A percentile compares a stretch with the other conserved stretches of the same genome.
Conservation (phyloP, 1,140 invertebrate species). For the Lordiphosa clarofinis region DNA sequence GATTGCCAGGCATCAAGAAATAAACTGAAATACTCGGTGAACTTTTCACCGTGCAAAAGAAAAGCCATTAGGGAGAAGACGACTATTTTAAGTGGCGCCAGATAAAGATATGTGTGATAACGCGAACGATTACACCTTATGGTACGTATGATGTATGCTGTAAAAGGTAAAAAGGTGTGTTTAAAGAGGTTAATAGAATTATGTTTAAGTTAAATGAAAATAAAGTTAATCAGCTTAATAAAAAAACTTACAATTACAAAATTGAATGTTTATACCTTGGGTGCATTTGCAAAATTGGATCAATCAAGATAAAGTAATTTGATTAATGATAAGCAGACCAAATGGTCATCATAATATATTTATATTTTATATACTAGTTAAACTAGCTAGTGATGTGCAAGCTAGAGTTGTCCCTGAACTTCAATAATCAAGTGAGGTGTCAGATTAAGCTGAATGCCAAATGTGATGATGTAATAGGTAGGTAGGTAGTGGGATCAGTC, state of each 20-base stretch:
- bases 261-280: too few relatives aligned
- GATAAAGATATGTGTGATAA: slow-evolving; percentile 86
- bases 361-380: too few relatives aligned
- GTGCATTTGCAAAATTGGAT: too few relatives aligned
- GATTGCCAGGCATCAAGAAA: slow-evolving; percentile 80
- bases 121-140: slow-evolving; percentile 81
- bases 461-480: too few relatives aligned
- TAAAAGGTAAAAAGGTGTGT: background rate
- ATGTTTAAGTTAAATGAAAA: background rate
- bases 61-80: slow-evolving; percentile 83
- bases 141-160: slow-evolving; percentile 63
- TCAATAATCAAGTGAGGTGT: too few relatives aligned
- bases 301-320: too few relatives aligned
- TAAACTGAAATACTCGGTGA: slow-evolving; percentile 82
- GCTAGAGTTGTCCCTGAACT: too few relatives aligned
- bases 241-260: background rate
- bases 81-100: slow-evolving; percentile 85
- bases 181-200: background rate
- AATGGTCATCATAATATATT: too few relatives aligned
- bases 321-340: too few relatives aligned
- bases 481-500: too few relatives aligned
- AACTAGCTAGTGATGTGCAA: too few relatives aligned
- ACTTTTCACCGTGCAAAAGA: slow-evolving; percentile 81
- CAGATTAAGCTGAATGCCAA: too few relatives aligned
- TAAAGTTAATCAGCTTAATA: background rate